These are phyloP conservation scores for Sepioteuthis lessoniana DNA, from an alignment of 2,888 invertebrate species.

Conservation along the genomic window DNA sequence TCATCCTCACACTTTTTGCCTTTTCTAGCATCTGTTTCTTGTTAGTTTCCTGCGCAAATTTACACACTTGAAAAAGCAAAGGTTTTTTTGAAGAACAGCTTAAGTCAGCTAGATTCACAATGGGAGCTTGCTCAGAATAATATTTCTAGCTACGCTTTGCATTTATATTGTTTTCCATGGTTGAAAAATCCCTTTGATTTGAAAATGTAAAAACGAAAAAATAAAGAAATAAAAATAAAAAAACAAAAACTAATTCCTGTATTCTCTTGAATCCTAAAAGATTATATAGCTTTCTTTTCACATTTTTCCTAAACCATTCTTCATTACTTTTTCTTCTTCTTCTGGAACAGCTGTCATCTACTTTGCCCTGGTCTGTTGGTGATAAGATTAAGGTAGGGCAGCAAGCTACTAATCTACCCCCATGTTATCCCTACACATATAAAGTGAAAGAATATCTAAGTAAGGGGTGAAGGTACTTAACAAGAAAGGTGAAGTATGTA, in stretches of 20 bases:
- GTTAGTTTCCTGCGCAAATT: neutral
- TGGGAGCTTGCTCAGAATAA: neutral
- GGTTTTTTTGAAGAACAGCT: neutral
- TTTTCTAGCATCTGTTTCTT: neutral
- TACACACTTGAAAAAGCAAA: neutral
- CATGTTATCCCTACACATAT: too few species aligned
- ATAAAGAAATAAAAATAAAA: neutral
- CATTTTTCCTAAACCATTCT: neutral
- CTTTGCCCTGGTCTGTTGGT: neutral
- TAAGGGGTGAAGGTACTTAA: neutral
- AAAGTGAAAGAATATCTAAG: neutral
- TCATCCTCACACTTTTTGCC: neutral
- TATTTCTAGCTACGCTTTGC: neutral
- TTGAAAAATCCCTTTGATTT: too few species aligned
- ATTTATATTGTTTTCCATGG: neutral
- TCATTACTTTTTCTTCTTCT: neutral
- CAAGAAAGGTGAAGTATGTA: neutral
- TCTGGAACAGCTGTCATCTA: neutral
- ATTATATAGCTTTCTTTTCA: neutral
- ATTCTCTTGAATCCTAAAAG: neutral
- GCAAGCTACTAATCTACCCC: neutral
- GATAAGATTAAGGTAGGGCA: neutral
- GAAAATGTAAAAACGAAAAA: too few species aligned
- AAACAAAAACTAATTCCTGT: neutral
- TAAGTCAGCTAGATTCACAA: constrained; percentile 21